These are phyloP conservation scores for Sebastes nivosus DNA, from an alignment of 2,797 vertebrate species.

Conservation along the genomic window DNA sequence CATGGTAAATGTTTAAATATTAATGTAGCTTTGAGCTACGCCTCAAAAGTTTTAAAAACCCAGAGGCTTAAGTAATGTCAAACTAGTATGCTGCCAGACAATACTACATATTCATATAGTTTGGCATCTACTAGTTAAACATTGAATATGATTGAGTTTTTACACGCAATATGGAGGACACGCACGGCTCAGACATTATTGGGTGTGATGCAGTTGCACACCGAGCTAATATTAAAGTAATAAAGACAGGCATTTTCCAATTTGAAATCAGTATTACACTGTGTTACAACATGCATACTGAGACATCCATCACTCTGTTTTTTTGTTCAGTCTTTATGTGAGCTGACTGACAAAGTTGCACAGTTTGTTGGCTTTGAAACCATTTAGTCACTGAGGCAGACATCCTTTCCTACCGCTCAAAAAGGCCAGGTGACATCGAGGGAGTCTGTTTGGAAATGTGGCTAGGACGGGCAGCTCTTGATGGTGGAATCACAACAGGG, in stretches of 20 bases:
- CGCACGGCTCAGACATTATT: constrained; percentile 30
- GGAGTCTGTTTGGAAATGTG: constrained; percentile 23
- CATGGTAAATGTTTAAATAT: constrained; percentile 57
- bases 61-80: constrained; percentile 27
- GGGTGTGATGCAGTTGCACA: constrained; percentile 17
- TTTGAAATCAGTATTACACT: constrained; percentile 60
- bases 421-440: constrained; percentile 31
- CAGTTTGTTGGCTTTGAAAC: constrained; percentile 28
- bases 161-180: constrained; percentile 11
- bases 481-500: constrained; percentile 47
- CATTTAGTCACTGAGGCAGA: constrained; percentile 39
- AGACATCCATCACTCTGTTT: constrained; percentile 31
- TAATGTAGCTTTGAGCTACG: constrained; percentile 47
- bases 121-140: neutral
- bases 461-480: constrained; percentile 20
- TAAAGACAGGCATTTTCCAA: constrained; percentile 61
- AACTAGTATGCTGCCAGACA: constrained; percentile 8
- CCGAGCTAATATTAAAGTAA: constrained; percentile 54
- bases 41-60: constrained; percentile 36
- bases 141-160: constrained; percentile 20
- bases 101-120: neutral
- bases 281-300: constrained; percentile 63
- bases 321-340: neutral
- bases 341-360: constrained; percentile 44
- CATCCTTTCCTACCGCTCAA: constrained; percentile 24